Conservation (phyloP, 2,888 invertebrate species). For the Eucera pruinosa region DNA sequence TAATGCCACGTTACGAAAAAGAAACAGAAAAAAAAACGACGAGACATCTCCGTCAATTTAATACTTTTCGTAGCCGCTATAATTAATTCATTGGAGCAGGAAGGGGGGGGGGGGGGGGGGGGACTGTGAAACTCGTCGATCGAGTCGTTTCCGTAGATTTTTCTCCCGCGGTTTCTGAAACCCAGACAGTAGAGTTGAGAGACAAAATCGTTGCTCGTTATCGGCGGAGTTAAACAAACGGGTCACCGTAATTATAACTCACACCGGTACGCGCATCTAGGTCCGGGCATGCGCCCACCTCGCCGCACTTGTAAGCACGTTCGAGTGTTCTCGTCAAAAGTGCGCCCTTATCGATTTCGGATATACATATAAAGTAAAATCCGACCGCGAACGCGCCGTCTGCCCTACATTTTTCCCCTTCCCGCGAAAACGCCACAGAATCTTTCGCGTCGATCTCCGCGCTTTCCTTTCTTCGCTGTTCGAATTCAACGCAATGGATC, state of each 20-base stretch:
- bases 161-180: too few species aligned
- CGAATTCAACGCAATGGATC: too few species aligned
- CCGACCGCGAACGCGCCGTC: slow-evolving; percentile 37
- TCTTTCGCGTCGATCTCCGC: neutral
- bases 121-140: too few species aligned
- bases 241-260: slow-evolving; percentile 62
- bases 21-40: too few species aligned
- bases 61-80: too few species aligned
- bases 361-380: slow-evolving; percentile 59
- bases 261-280: slow-evolving; percentile 40
- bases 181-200: too few species aligned
- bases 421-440: slow-evolving; percentile 15
- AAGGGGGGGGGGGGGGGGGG: too few species aligned
- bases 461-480: too few species aligned
- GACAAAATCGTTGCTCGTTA: slow-evolving; percentile 72
- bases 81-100: too few species aligned
- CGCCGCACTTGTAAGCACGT: slow-evolving; percentile 49
- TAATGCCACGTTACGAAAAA: too few species aligned
- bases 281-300: slow-evolving; percentile 52
- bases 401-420: slow-evolving; percentile 47
- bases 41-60: too few species aligned
- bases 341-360: slow-evolving; percentile 66
- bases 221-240: slow-evolving; percentile 65
- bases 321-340: slow-evolving; percentile 61
- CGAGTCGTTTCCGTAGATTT: too few species aligned